Conservation (phyloP, 2,113 vertebrate species). For the Epinephelus lanceolatus region DNA sequence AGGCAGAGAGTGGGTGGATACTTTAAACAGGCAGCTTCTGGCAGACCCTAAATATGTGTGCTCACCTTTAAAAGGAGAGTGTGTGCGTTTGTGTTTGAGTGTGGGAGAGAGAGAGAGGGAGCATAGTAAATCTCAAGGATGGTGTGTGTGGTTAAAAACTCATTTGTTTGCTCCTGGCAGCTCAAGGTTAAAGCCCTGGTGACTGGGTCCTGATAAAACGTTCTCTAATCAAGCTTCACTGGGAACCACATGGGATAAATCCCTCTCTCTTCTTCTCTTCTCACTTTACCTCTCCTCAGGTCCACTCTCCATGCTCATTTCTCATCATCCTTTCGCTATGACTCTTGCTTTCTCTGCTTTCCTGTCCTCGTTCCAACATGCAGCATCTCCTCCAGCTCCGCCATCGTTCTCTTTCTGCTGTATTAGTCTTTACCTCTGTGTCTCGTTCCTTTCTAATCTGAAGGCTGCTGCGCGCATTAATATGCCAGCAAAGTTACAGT, state of each 20-base stretch:
- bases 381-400: constrained; percentile 14
- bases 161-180: constrained; percentile 80
- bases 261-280: constrained; percentile 26
- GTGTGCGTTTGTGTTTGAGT: background rate
- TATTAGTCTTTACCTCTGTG: constrained; percentile 12
- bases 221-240: constrained; percentile 77
- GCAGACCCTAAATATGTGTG: constrained; percentile 9
- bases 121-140: constrained; percentile 47
- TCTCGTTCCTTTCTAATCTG: constrained; percentile 59
- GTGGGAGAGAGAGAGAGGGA: background rate
- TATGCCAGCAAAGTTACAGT: constrained; percentile 71
- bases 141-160: constrained; percentile 71
- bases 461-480: constrained; percentile 82
- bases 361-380: constrained; percentile 32
- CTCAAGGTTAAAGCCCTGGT: constrained; percentile 81
- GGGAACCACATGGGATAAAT: constrained; percentile 73
- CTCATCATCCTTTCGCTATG: constrained; percentile 19
- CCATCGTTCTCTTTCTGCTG: background rate
- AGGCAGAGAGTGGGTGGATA: constrained; percentile 11
- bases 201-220: constrained; percentile 73
- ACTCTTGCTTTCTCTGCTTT: background rate
- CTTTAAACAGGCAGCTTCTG: background rate
- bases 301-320: constrained; percentile 33
- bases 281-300: constrained; percentile 40
- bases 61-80: constrained; percentile 33